Conservation (phyloP, 2,797 vertebrate genomes). For the Balearica regulorum region DNA sequence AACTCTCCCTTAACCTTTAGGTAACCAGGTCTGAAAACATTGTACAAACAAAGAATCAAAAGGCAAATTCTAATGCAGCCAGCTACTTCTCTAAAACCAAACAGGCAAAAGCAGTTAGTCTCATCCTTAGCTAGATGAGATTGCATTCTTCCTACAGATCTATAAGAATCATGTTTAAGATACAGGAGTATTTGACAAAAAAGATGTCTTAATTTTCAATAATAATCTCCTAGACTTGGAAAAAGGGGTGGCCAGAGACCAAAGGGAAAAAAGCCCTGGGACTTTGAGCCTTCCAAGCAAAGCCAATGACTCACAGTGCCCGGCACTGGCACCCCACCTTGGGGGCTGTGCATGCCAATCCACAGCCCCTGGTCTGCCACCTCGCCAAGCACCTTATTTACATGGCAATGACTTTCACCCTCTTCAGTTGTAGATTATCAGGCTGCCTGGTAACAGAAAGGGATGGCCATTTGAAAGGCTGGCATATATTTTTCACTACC, state of each 20-base stretch:
- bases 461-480: background rate
- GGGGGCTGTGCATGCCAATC: background rate
- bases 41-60: background rate
- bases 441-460: background rate
- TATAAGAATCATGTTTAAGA: background rate
- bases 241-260: background rate
- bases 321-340: background rate
- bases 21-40: background rate
- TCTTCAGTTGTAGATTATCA: background rate
- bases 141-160: background rate
- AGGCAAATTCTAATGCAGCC: background rate
- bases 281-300: background rate
- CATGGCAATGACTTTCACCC: background rate
- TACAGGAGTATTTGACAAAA: background rate
- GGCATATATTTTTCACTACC: background rate
- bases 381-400: background rate
- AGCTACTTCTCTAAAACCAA: background rate
- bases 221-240: background rate
- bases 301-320: background rate
- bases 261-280: background rate
- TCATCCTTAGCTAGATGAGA: background rate
- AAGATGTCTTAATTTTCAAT: background rate
- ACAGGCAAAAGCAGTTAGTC: background rate
- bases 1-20: background rate
- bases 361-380: slow-evolving; percentile 52